phyloP scores from a whole-genome alignment of 2,113 vertebrate genomes.

The Sardina pilchardus region DNA sequence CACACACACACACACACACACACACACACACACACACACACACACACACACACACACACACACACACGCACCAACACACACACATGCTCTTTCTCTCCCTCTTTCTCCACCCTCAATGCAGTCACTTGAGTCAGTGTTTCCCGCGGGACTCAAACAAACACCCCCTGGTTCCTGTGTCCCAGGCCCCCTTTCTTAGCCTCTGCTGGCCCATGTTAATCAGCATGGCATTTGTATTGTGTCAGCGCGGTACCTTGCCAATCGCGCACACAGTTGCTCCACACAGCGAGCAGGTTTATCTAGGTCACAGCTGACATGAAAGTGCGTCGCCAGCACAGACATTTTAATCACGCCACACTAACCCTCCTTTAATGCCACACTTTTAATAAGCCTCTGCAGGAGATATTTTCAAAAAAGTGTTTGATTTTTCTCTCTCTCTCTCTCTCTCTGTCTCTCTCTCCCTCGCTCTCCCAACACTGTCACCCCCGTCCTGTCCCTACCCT shows the following conservation, averaged over 20 bases:
- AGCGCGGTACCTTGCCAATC: slow-evolving; percentile 43
- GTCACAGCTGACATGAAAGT: slow-evolving; percentile 51
- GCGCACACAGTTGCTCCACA: slow-evolving; percentile 23
- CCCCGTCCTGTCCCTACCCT: neutral
- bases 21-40: neutral
- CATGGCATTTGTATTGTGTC: slow-evolving; percentile 45
- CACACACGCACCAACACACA: neutral
- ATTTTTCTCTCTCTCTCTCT: neutral
- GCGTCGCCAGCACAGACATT: slow-evolving; percentile 45
- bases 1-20: slow-evolving; percentile 53
- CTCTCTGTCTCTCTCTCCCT: neutral
- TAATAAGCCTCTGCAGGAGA: slow-evolving; percentile 26
- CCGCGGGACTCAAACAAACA: slow-evolving; percentile 11
- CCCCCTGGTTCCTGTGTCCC: slow-evolving; percentile 24
- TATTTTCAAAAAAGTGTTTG: slow-evolving; percentile 13
- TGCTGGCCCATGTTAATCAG: slow-evolving; percentile 38
- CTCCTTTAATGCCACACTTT: slow-evolving; percentile 39
- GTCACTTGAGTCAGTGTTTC: slow-evolving; percentile 7
- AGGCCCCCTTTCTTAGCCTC: slow-evolving; percentile 18
- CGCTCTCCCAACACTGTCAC: neutral
- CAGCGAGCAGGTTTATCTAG: slow-evolving; percentile 47
- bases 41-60: slow-evolving; percentile 24
- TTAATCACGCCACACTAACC: slow-evolving; percentile 40
- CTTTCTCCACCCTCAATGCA: slow-evolving; percentile 17
- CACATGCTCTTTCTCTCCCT: neutral